Evolutionary conservation across 2,113 vertebrate genomes (phyloP).

Genomic region (Pelvicachromis taeniatus): DNA sequence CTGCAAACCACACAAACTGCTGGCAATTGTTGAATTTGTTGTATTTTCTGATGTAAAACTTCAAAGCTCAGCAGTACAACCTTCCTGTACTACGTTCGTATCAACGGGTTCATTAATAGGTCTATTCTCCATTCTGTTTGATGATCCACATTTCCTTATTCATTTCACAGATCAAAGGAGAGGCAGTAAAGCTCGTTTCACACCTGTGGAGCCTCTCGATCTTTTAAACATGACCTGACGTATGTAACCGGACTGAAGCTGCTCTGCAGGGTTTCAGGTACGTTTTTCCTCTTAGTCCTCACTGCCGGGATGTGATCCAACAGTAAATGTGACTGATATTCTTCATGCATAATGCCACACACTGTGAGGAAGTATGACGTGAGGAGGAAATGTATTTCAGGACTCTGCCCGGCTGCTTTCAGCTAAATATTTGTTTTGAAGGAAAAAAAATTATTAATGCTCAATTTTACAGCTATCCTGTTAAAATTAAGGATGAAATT

Average conservation of each 20-base stretch:
- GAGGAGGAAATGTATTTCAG: constrained; percentile 12
- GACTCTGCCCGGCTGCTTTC: not conserved
- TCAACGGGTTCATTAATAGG: not conserved
- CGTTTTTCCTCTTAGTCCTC: not conserved
- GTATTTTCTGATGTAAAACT: not conserved
- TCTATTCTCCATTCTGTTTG: not conserved
- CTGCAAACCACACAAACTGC: not conserved
- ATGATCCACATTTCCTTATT: not conserved
- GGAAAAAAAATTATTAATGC: accelerated
- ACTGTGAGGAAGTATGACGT: not conserved
- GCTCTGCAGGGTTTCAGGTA: accelerated
- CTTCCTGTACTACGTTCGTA: not conserved
- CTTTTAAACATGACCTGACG: not conserved
- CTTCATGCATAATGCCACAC: constrained; percentile 29
- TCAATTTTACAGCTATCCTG: not conserved
- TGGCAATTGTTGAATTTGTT: not conserved
- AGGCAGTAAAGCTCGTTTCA: not conserved
- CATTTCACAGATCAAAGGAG: not conserved
- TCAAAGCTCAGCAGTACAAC: not conserved
- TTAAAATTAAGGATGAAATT: not conserved
- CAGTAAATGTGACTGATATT: constrained; percentile 6
- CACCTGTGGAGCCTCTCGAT: not conserved
- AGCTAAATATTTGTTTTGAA: not conserved
- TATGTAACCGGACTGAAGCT: not conserved
- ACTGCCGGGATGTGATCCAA: not conserved